Percentiles rank a stretch among this genome's conserved stretches.
Evolutionary conservation across 2,113 vertebrate species (phyloP).

Genomic region (Rhombomys opimus): DNA sequence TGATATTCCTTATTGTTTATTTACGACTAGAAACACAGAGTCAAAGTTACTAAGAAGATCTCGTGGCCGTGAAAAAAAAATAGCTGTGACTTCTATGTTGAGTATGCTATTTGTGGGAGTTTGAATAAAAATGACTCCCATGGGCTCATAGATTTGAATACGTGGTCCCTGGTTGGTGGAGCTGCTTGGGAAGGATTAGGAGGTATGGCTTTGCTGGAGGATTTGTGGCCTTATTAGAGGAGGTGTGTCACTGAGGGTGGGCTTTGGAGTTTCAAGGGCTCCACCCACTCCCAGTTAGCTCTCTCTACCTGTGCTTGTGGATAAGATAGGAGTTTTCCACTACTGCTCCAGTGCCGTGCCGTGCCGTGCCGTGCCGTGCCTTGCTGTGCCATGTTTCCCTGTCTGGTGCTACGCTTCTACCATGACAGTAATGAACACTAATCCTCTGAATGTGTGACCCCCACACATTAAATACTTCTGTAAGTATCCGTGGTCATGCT

Average conservation of each 20-base stretch:
- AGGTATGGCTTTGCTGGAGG: background rate
- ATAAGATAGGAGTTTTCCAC: background rate
- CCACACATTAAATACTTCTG: background rate
- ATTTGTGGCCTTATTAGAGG: background rate
- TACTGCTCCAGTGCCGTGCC: background rate
- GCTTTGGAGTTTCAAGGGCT: background rate
- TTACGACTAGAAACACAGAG: background rate
- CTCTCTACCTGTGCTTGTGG: background rate
- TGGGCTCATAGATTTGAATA: background rate
- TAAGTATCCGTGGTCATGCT: background rate
- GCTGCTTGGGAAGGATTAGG: background rate
- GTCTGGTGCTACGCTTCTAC: background rate
- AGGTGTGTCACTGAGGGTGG: background rate
- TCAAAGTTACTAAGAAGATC: slow-evolving; percentile 29
- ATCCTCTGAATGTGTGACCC: background rate
- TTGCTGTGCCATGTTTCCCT: background rate
- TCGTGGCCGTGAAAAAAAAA: background rate
- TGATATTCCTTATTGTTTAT: slow-evolving; percentile 30
- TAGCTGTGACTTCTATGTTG: background rate
- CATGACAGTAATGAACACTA: background rate
- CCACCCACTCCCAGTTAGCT: background rate
- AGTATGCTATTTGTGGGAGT: background rate
- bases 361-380: background rate
- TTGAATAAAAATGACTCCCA: background rate
- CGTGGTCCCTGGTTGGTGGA: background rate